Base-by-base conservation (phyloP, 2,888 invertebrate genomes). In the Ethmia dodecea region DNA sequence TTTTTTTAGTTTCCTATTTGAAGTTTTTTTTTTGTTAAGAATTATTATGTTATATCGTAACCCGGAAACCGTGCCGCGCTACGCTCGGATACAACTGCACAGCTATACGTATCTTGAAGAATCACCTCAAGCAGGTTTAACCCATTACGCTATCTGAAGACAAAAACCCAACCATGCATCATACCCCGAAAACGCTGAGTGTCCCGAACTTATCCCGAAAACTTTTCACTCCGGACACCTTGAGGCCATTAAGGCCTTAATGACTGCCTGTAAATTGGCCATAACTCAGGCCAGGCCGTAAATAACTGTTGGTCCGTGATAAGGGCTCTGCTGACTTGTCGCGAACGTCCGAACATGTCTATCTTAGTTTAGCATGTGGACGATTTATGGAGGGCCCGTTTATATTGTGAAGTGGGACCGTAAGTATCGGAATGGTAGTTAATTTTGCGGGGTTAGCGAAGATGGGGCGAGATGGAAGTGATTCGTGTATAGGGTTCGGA, bases 191-290 rank as follows among this genome's bases (percentile, higher is more conserved):
- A 70, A 57, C 60, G 78, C 75, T 77, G 79, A 75, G 66, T 53
- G 55, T 45, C 65, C 64, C 47, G 57, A 77, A 75, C 70, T 73
- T 71, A 72, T 69, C 73, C 70, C 55, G 62, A 61, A 65, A 73
- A 75, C 77, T 83, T 81, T 76, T 61, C 63, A 60, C 52, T 69
- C 22, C 76, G 71, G 78, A 77, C 84, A 84, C 84, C 83, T 84
- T 79, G 51, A 66, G 75, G 76, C 79, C 83, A 81, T 83, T 84
- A 83, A 74, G 77, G 74, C 68, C 71, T 75, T 86, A 86, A 86
- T 84, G 86, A 83, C 83, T 83, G 76, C 62, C 78, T 83, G 84
- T 77, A 83, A 84, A 86, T 86, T 83, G 84, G 83, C 84, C 80
- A 80, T 84, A 86, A 84, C 68, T 86, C 84, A 83, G 77, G 54